phyloP scores from a whole-genome alignment of 2,888 invertebrate species.

The Spisula subtruncata region DNA sequence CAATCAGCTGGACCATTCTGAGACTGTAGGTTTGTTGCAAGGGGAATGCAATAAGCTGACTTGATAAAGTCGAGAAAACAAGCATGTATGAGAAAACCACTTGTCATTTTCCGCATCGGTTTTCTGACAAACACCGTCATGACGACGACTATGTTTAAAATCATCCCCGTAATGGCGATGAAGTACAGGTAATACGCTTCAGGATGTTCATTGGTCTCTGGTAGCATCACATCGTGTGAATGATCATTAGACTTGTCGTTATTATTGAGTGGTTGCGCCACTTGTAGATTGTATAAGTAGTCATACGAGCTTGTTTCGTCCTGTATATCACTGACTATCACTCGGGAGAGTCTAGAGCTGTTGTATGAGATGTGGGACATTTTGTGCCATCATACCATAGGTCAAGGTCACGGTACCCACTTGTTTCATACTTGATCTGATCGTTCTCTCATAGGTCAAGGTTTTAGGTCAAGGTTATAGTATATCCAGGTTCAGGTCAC shows the following conservation, averaged over 20 bases:
- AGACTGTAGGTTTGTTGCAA: slow-evolving; percentile 85
- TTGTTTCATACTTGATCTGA: neutral
- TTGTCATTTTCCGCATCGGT: slow-evolving; percentile 85
- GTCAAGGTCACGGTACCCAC: slow-evolving; percentile 1
- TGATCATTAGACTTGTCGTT: slow-evolving; percentile 30
- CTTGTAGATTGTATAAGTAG: slow-evolving; percentile 35
- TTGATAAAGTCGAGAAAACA: slow-evolving; percentile 86
- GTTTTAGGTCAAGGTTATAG: too few species aligned
- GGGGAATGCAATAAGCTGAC: slow-evolving; percentile 87
- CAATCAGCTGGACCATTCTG: slow-evolving; percentile 84
- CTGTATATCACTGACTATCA: slow-evolving; percentile 53
- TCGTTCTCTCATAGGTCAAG: neutral
- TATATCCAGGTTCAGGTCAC: neutral
- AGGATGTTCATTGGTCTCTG: slow-evolving; percentile 72
- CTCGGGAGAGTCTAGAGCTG: slow-evolving; percentile 47
- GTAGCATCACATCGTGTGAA: slow-evolving; percentile 70
- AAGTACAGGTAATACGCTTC: slow-evolving; percentile 87
- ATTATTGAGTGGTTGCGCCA: slow-evolving; percentile 52
- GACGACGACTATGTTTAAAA: slow-evolving; percentile 85
- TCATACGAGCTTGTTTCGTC: slow-evolving; percentile 28
- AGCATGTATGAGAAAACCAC: slow-evolving; percentile 87
- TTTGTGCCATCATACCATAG: slow-evolving; percentile 54
- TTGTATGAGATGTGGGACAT: slow-evolving; percentile 52
- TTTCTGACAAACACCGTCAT: slow-evolving; percentile 82
- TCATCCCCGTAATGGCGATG: slow-evolving; percentile 84